phyloP scores from a whole-genome alignment of 2,113 vertebrate genomes.

The Turnix velox region DNA sequence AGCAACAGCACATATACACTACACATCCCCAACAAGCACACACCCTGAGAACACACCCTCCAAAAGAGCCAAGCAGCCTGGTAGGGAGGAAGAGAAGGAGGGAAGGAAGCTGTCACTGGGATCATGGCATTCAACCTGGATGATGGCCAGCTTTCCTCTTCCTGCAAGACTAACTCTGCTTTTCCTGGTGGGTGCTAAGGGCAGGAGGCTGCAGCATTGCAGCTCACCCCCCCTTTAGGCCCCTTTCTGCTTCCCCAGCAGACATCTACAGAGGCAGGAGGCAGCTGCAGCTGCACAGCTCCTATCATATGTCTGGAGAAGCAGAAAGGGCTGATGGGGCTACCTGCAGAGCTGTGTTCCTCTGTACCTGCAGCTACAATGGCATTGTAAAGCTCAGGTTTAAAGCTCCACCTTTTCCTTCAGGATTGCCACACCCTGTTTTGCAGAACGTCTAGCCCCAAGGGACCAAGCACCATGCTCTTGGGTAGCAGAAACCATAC shows the following conservation, averaged over 20 bases:
- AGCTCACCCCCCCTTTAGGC: neutral
- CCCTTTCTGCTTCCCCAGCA: neutral
- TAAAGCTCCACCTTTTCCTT: neutral
- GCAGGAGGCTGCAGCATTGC: neutral
- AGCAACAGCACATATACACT: neutral
- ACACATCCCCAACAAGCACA: neutral
- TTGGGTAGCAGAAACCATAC: neutral
- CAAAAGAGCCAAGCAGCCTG: neutral
- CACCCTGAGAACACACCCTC: neutral
- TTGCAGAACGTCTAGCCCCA: neutral
- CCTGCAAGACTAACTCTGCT: neutral
- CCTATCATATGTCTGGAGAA: accelerated
- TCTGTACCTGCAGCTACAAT: neutral
- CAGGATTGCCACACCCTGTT: neutral
- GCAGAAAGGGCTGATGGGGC: neutral
- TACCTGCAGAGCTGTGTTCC: neutral
- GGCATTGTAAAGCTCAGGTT: neutral
- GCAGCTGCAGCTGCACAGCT: neutral
- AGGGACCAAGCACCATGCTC: neutral
- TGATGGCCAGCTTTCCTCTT: neutral
- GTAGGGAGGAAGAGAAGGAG: neutral
- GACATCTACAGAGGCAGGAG: neutral
- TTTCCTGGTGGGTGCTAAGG: neutral
- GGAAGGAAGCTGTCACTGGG: slow-evolving; percentile 17
- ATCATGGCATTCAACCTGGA: neutral